Base-by-base conservation (phyloP, 1,140 invertebrate genomes). In the Drosophila kikkawai region DNA sequence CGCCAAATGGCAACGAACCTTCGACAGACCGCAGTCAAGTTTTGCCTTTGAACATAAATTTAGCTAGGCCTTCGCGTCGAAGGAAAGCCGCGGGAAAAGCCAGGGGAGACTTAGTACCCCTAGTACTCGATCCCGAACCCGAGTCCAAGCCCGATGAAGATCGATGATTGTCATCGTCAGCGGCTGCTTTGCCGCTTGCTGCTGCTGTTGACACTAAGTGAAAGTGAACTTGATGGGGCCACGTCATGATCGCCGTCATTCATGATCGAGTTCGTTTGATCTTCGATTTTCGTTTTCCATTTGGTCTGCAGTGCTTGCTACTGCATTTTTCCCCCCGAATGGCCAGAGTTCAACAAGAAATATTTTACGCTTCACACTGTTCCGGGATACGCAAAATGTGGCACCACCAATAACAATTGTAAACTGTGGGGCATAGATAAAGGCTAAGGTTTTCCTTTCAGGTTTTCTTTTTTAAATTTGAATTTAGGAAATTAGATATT, bases 91-190 rank as follows among this genome's bases (percentile, higher is more conserved):
- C 22, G 44, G 64, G 36, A 45, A 50, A 73, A 44, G 48, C 32
- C 11, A n/a, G 32, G 34, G 22, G 26, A 39, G 53, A 56, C 53
- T 56, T 39, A 39, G 53, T 56, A 56, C 37, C 36, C 53, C 53
- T 56, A 56, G 53, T 56, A 56, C 53, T 56, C 53, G 53, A 56
- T n/a, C 53, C 53, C 53, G 53, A 39, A 15, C 34, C 37, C 47
- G 47, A 15, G 7, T 13, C 22, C 17, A 19, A 37, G 2, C 36
- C 61, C 77, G 82, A 91, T 91, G 85, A 91, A 86, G 90, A 91
- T 91, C 90, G 82, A 91, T 91, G 90, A 91, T 91, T 91, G 86
- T 91, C 90, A 82, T 86, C 85, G 76, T 78, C 80, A 71, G 51
- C 59, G 58, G 57, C 65, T 71, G 73, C 74, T 58, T 64, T 50